These are phyloP conservation scores for Xiphophorus maculatus DNA, from an alignment of 2,113 vertebrate genomes.

Conservation along the genomic window DNA sequence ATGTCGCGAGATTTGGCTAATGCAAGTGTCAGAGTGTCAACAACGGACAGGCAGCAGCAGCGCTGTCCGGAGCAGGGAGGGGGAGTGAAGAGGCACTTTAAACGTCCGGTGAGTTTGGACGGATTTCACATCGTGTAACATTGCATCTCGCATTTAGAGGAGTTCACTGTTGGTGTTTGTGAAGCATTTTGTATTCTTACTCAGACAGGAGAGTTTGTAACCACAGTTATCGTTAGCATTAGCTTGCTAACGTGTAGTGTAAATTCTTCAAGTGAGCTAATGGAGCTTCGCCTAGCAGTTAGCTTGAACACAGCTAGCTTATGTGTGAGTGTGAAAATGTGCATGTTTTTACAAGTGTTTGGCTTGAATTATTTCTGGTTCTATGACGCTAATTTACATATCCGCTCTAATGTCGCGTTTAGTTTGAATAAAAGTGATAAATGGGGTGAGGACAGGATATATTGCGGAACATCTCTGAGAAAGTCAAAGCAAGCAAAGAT, in stretches of 20 bases:
- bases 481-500: constrained; percentile 27
- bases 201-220: not conserved
- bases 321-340: not conserved
- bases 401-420: constrained; percentile 24
- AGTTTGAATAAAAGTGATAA: constrained; percentile 3
- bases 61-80: constrained; percentile 68
- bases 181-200: not conserved
- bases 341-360: not conserved
- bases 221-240: constrained; percentile 42
- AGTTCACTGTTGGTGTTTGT: too few species aligned
- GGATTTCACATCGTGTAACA: not conserved
- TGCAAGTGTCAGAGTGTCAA: constrained; percentile 73
- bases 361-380: not conserved
- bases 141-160: not conserved
- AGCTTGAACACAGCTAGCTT: constrained; percentile 40
- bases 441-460: constrained; percentile 28
- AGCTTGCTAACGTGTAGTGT: constrained; percentile 56
- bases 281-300: constrained; percentile 43
- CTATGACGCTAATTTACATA: not conserved
- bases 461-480: constrained; percentile 46
- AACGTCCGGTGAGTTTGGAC: constrained; percentile 69
- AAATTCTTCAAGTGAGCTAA: constrained; percentile 38
- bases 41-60: constrained; percentile 53
- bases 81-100: constrained; percentile 51
- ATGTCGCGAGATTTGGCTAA: constrained; percentile 69